These are phyloP conservation scores for Idaea straminata DNA, from an alignment of 2,888 invertebrate species.

Conservation along the genomic window DNA sequence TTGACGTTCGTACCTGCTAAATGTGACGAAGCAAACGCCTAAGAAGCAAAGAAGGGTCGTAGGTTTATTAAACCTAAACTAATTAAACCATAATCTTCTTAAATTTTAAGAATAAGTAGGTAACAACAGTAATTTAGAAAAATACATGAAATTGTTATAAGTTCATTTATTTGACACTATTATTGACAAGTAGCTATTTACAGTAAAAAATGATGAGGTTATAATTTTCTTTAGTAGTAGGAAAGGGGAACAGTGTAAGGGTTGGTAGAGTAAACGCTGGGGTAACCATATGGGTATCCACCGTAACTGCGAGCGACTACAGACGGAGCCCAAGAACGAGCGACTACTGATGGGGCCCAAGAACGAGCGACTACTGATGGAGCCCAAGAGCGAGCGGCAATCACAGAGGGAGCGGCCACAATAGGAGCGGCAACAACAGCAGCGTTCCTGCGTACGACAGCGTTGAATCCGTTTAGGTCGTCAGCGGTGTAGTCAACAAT, in stretches of 20 bases:
- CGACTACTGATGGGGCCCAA: constrained; percentile 25
- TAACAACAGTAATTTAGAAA: neutral
- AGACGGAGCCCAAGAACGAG: constrained; percentile 17
- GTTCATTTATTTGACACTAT: neutral
- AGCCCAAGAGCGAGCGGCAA: constrained; percentile 36
- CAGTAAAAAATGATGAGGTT: constrained; percentile 25
- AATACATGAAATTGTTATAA: neutral
- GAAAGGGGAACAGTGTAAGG: constrained; percentile 28
- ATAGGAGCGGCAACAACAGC: constrained; percentile 47
- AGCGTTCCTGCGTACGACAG: constrained; percentile 75
- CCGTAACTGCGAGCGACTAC: constrained; percentile 22
- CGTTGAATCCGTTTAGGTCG: constrained; percentile 76
- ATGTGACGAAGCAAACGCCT: too few relatives aligned
- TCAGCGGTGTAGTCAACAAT: constrained; percentile 78
- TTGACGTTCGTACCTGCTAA: too few relatives aligned
- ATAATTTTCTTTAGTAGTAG: constrained; percentile 31
- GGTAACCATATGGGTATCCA: constrained; percentile 22
- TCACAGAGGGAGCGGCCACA: constrained; percentile 33
- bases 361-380: constrained; percentile 21
- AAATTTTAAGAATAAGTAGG: too few relatives aligned
- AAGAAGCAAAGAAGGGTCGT: too few relatives aligned
- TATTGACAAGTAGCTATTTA: constrained; percentile 39
- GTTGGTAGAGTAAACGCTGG: constrained; percentile 26
- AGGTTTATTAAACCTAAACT: too few relatives aligned
- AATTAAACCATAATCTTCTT: too few relatives aligned